phyloP scores from a whole-genome alignment of 2,888 invertebrate genomes.

The Metopia argyrocephala region DNA sequence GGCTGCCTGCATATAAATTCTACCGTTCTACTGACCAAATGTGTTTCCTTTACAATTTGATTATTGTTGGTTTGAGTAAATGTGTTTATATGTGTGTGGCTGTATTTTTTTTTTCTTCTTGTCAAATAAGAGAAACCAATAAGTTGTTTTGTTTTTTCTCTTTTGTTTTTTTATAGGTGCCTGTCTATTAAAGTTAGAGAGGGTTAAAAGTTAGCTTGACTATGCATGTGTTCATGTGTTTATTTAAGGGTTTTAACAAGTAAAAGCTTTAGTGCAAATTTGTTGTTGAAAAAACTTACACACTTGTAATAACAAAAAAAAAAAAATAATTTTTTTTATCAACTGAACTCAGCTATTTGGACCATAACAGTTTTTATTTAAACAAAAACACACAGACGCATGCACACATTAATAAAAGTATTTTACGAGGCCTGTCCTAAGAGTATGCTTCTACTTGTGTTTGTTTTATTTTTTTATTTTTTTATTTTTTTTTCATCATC shows the following conservation, averaged over 20 bases:
- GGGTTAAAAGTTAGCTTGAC: too few species aligned
- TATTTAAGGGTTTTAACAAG: slow-evolving; percentile 20
- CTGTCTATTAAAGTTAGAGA: background rate
- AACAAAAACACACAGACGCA: background rate
- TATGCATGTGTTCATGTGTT: slow-evolving; percentile 1
- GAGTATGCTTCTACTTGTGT: background rate
- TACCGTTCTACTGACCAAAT: too few species aligned
- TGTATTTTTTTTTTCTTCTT: background rate
- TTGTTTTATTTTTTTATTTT: slow-evolving; percentile 31
- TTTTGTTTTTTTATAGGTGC: background rate
- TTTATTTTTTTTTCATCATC: slow-evolving; percentile 29
- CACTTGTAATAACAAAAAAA: background rate
- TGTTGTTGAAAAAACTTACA: background rate
- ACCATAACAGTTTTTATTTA: slow-evolving; percentile 22
- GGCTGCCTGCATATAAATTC: background rate
- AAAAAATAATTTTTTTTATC: slow-evolving; percentile 9
- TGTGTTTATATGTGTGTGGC: too few species aligned
- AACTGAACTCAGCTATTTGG: slow-evolving; percentile 36
- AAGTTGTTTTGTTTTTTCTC: slow-evolving; percentile 29
- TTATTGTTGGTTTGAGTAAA: too few species aligned
- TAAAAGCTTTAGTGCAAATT: slow-evolving; percentile 48
- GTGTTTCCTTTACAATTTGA: too few species aligned
- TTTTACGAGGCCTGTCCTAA: background rate
- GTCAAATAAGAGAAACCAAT: slow-evolving; percentile 24
- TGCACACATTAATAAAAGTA: background rate